A percentile compares a stretch with the other conserved stretches of the same genome.
Evolutionary conservation across 2,888 invertebrate genomes (phyloP).

Genomic region (Eueremaeus valkanovi): DNA sequence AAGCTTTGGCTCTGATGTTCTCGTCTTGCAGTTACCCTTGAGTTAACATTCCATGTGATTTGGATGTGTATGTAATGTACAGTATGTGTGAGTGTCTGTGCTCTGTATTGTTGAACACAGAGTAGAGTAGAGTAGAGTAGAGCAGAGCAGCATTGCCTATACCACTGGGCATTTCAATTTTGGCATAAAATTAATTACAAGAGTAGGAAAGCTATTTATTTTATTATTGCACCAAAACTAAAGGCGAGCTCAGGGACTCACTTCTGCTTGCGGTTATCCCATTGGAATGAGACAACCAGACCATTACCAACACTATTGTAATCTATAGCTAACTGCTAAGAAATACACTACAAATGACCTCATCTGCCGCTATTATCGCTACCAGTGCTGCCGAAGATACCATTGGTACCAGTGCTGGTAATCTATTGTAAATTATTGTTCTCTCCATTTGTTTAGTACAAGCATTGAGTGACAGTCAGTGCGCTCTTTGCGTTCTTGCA

Average conservation of each 20-base stretch:
- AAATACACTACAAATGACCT: slow-evolving; percentile 35
- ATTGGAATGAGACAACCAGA: slow-evolving; percentile 27
- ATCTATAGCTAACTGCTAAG: slow-evolving; percentile 31
- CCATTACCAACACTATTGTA: slow-evolving; percentile 32
- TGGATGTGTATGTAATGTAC: neutral
- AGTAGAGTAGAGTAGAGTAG: too few relatives aligned
- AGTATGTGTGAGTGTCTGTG: neutral
- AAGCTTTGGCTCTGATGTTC: neutral
- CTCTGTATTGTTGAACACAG: too few relatives aligned
- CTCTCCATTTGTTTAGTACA: neutral
- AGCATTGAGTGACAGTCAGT: neutral
- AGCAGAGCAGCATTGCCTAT: neutral
- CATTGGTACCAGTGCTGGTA: slow-evolving; percentile 13
- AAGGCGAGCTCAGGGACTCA: slow-evolving; percentile 35
- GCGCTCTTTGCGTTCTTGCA: neutral
- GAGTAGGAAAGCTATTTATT: slow-evolving; percentile 35
- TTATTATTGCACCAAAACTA: slow-evolving; percentile 36
- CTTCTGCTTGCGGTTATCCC: slow-evolving; percentile 35
- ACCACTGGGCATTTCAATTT: slow-evolving; percentile 37
- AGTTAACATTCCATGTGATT: slow-evolving; percentile 8
- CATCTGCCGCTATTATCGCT: slow-evolving; percentile 26
- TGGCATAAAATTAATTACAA: slow-evolving; percentile 37
- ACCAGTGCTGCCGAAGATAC: neutral
- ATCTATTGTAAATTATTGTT: slow-evolving; percentile 29
- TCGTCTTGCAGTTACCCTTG: neutral